Evolutionary conservation across 2,888 invertebrate genomes (phyloP).

Genomic region (Cosmia pyralina): DNA sequence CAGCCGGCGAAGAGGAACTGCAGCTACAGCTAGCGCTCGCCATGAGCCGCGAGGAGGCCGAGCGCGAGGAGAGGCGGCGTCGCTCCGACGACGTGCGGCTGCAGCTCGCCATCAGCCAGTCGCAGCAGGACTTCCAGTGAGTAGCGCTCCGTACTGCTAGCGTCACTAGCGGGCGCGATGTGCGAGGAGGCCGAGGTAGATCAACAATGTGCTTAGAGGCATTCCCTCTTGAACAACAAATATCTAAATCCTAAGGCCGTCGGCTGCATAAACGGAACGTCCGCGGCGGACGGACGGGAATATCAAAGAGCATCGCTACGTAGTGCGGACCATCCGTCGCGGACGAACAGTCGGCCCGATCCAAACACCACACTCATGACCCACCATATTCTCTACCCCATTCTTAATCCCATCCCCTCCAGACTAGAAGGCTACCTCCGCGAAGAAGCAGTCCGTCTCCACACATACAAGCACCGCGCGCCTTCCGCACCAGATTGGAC

Average conservation of each 20-base stretch:
- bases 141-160: conserved; percentile 57
- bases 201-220: background rate
- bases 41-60: conserved; percentile 99
- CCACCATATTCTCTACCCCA: background rate
- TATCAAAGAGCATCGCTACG: background rate
- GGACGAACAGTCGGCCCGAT: conserved; percentile 89
- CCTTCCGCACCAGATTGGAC: conserved; percentile 28
- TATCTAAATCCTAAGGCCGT: background rate
- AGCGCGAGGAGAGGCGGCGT: conserved; percentile 97
- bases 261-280: background rate
- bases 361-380: background rate
- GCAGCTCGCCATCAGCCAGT: conserved; percentile 98
- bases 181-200: background rate
- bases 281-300: background rate
- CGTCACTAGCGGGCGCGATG: too few relatives aligned
- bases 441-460: conserved; percentile 45
- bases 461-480: conserved; percentile 26
- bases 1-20: conserved; percentile 99
- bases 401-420: conserved; percentile 26
- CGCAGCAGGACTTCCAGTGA: conserved; percentile 97
- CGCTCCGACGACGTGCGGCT: conserved; percentile 98
- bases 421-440: conserved; percentile 64
- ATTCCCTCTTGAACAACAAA: too few relatives aligned
- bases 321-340: conserved; percentile 67
- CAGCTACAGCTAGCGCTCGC: conserved; percentile 99